Conservation (phyloP, 2,113 vertebrate genomes). For the Phodopus roborovskii region DNA sequence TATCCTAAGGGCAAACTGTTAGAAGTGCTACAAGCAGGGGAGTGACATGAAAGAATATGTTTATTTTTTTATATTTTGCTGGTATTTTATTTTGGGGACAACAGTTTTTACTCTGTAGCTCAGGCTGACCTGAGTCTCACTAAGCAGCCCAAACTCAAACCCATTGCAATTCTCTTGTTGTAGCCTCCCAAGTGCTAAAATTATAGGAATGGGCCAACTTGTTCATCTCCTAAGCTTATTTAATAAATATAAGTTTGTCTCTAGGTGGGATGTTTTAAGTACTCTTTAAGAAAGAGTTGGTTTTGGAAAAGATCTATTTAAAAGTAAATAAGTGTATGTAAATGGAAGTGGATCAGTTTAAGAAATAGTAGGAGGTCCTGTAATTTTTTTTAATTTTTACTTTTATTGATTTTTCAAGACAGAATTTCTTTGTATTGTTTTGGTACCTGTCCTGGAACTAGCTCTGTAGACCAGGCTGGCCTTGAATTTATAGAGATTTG, state of each 20-base stretch:
- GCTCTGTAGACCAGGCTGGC: too few relatives aligned
- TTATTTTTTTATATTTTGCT: not conserved
- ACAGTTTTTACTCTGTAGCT: not conserved
- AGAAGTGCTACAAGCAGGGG: not conserved
- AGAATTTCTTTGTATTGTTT: too few relatives aligned
- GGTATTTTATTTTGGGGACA: not conserved
- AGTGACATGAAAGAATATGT: not conserved
- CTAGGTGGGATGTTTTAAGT: not conserved
- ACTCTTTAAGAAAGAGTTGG: not conserved
- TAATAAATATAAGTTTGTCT: not conserved
- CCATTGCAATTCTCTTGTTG: not conserved
- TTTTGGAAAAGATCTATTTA: not conserved
- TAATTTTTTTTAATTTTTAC: too few relatives aligned
- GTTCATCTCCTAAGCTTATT: not conserved
- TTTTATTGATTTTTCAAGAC: too few relatives aligned
- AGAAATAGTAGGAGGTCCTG: conserved; percentile 28
- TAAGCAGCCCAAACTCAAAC: not conserved
- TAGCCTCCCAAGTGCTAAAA: not conserved
- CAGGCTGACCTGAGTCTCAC: not conserved
- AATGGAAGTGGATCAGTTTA: not conserved
- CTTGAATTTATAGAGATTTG: too few relatives aligned
- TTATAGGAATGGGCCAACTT: not conserved
- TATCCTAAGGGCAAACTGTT: not conserved
- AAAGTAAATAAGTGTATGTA: not conserved
- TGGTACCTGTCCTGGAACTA: too few relatives aligned